These are phyloP conservation scores for Mimachlamys varia DNA, from an alignment of 2,888 invertebrate genomes.

Conservation along the genomic window DNA sequence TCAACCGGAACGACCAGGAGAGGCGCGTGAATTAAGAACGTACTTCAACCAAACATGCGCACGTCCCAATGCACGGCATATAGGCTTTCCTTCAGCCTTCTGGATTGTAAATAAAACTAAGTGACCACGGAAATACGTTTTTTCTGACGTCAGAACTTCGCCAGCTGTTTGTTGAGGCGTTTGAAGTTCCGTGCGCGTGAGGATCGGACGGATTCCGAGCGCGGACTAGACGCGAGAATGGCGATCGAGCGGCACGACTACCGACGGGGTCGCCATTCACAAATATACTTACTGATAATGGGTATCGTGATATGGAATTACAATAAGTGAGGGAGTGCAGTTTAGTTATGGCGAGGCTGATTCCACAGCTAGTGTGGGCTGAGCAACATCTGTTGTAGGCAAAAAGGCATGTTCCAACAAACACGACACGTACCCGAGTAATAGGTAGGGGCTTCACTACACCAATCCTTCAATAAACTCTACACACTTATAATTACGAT, in stretches of 20 bases:
- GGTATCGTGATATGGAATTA: neutral
- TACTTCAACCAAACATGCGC: neutral
- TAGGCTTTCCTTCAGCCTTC: neutral
- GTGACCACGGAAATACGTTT: neutral
- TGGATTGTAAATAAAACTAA: neutral
- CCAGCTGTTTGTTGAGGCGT: neutral
- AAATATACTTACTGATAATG: conserved; percentile 23
- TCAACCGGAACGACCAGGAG: neutral
- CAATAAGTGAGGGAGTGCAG: neutral
- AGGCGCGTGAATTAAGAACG: conserved; percentile 19
- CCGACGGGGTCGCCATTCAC: neutral
- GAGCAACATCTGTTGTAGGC: neutral
- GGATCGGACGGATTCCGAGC: neutral
- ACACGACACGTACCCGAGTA: neutral
- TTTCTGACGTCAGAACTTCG: conserved; percentile 27
- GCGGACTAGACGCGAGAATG: neutral
- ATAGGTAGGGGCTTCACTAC: neutral
- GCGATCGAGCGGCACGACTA: neutral
- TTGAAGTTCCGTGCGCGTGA: neutral
- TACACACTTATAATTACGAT: neutral
- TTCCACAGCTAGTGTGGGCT: neutral
- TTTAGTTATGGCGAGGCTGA: neutral
- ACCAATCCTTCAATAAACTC: neutral
- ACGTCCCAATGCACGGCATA: neutral
- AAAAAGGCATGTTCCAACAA: neutral